Conservation (phyloP, 2,888 invertebrate species). For the Syrista parreyssii region DNA sequence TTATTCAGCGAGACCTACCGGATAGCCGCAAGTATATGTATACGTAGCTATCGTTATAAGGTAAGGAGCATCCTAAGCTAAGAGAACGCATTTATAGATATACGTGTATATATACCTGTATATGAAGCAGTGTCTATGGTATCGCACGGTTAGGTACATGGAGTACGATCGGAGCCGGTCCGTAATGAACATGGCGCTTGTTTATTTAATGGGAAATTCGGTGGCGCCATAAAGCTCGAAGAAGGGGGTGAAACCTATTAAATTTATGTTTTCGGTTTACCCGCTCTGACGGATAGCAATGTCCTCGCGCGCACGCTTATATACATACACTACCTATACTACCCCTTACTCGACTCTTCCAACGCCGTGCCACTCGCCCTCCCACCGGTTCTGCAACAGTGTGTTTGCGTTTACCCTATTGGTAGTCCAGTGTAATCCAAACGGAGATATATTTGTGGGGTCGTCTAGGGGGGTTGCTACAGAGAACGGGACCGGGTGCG, state of each 20-base stretch:
- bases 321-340: slow-evolving; percentile 16
- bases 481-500: slow-evolving; percentile 25
- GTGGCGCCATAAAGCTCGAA: slow-evolving; percentile 65
- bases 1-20: not conserved
- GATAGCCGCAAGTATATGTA: not conserved
- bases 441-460: slow-evolving; percentile 44
- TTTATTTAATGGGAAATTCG: slow-evolving; percentile 67
- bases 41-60: not conserved
- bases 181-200: slow-evolving; percentile 64
- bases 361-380: slow-evolving; percentile 12
- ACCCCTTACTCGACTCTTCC: slow-evolving; percentile 21
- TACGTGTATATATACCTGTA: not conserved
- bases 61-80: not conserved
- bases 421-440: slow-evolving; percentile 58
- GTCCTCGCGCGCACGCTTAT: slow-evolving; percentile 53
- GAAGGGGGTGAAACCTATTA: slow-evolving; percentile 63
- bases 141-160: slow-evolving; percentile 1
- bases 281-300: slow-evolving; percentile 66
- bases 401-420: slow-evolving; percentile 50
- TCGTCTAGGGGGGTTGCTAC: slow-evolving; percentile 26
- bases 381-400: slow-evolving; percentile 28
- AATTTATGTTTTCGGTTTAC: slow-evolving; percentile 66
- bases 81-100: not conserved
- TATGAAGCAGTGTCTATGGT: not conserved
- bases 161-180: slow-evolving; percentile 32